Percentiles rank a stretch among this genome's conserved stretches.
phyloP scores from a whole-genome alignment of 2,888 invertebrate species.

The Holacanthella duospinosa region DNA sequence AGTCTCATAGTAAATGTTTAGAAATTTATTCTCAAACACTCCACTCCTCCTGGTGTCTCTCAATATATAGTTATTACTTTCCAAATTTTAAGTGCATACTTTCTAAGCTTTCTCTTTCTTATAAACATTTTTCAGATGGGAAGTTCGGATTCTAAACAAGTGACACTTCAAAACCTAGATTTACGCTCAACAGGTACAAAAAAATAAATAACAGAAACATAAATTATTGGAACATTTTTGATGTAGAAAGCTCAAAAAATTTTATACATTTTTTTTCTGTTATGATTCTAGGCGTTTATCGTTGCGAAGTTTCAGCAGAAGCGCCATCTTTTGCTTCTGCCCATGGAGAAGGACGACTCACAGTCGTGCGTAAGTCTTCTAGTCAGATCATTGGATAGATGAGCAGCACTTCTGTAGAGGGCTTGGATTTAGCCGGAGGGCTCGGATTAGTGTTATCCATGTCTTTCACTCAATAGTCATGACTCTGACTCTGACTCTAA shows the following conservation, averaged over 20 bases:
- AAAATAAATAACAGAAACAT: neutral
- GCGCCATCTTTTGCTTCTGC: slow-evolving; percentile 66
- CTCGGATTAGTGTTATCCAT: neutral
- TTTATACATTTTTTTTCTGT: too few species aligned
- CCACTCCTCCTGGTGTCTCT: too few species aligned
- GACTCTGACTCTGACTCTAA: neutral
- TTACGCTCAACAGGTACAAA: slow-evolving; percentile 26
- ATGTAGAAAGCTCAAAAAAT: too few species aligned
- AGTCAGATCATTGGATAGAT: slow-evolving; percentile 9
- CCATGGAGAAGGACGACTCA: slow-evolving; percentile 64
- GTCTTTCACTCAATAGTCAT: neutral
- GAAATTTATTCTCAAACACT: neutral
- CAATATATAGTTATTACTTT: too few species aligned
- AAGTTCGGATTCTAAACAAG: slow-evolving; percentile 28
- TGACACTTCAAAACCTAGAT: slow-evolving; percentile 27
- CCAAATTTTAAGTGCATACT: too few species aligned
- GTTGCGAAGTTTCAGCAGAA: slow-evolving; percentile 66
- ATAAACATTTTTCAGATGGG: slow-evolving; percentile 23
- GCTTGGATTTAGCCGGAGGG: too few species aligned
- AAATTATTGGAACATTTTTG: neutral
- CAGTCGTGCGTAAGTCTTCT: slow-evolving; percentile 67
- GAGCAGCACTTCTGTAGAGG: neutral
- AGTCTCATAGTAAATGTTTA: neutral
- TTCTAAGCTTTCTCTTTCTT: too few species aligned
- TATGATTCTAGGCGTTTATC: slow-evolving; percentile 22